Base-by-base conservation (phyloP, 2,113 vertebrate species). In the Buteo buteo region DNA sequence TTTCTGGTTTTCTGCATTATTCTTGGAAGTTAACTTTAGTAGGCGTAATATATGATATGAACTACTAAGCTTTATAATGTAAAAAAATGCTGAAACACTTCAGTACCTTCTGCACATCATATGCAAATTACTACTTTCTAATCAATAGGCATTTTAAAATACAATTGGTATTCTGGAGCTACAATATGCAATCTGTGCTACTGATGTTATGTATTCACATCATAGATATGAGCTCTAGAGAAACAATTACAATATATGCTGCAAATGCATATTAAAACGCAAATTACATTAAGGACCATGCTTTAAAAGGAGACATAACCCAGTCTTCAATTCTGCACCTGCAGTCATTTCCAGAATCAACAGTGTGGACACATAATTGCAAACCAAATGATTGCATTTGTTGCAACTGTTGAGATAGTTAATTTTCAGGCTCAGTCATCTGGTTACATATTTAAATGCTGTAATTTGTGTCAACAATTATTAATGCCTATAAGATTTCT, bases 341-440 rank as follows among this genome's bases (percentile, higher is more conserved):
- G 96, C 85, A 95, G 67, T 50, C 32, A 67, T 81, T 94, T 91
- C 65, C 24, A 85, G 69, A 90, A 90, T 88, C 38, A 88, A 86
- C 72, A 45, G 9, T 17, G 24, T 88, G 50, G 71, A 69, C n/a
- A 62, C 34, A 82, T 93, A 92, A 96, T 82, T 71, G 64, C 57
- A 86, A 93, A 88, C 9, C 38, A 84, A 67, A 90, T 74, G 21
- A 81, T 55, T 78, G 52, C 17, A 67, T 52, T 61, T 67, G 6
- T 47, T 88, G 44, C 69, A 86, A 72, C 76, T 66, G 22, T 72
- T 59, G 31, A 69, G 74, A 74, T 40, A 49, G 52, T 72, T 91
- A 69, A 80, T 96, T 96, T 96, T 88, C 86, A 93, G 59, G 21
- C 93, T 96, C 86, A 71, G 26, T 90, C 80, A 88, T 73, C 69